Evolutionary conservation across 2,113 vertebrate species (phyloP).

Genomic region (Tragulus kanchil): DNA sequence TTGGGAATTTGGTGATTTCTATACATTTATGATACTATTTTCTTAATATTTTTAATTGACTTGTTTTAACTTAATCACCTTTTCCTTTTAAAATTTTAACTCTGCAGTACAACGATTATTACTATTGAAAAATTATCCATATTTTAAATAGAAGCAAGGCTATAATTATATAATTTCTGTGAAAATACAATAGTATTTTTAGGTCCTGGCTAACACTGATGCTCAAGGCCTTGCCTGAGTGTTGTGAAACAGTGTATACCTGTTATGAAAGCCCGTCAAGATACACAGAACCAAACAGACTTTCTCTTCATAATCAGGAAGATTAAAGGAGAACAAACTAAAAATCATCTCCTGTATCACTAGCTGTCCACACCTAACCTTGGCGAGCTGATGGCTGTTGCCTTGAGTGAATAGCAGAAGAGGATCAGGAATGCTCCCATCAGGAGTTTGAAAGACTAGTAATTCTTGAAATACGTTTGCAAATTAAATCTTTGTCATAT

Average conservation of each 20-base stretch:
- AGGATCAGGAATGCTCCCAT: neutral
- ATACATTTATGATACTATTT: neutral
- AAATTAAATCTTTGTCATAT: neutral
- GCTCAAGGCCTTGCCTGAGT: neutral
- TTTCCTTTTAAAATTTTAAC: neutral
- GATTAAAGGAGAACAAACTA: conserved; percentile 2
- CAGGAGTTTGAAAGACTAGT: neutral
- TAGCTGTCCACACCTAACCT: neutral
- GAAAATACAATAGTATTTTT: neutral
- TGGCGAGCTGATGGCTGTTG: neutral
- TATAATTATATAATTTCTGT: neutral
- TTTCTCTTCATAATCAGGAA: neutral
- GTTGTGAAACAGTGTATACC: neutral
- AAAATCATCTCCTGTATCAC: neutral
- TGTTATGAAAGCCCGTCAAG: neutral
- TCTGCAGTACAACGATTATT: neutral
- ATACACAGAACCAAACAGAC: neutral
- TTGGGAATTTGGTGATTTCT: conserved; percentile 32
- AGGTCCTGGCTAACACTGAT: neutral
- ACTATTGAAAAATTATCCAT: neutral
- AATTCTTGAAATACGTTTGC: conserved; percentile 9
- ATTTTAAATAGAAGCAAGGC: neutral
- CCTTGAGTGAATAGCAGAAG: neutral
- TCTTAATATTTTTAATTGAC: conserved; percentile 43
- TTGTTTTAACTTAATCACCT: conserved; percentile 17